These are phyloP conservation scores for Odiellus spinosus DNA, from an alignment of 2,888 invertebrate genomes.

Conservation along the genomic window DNA sequence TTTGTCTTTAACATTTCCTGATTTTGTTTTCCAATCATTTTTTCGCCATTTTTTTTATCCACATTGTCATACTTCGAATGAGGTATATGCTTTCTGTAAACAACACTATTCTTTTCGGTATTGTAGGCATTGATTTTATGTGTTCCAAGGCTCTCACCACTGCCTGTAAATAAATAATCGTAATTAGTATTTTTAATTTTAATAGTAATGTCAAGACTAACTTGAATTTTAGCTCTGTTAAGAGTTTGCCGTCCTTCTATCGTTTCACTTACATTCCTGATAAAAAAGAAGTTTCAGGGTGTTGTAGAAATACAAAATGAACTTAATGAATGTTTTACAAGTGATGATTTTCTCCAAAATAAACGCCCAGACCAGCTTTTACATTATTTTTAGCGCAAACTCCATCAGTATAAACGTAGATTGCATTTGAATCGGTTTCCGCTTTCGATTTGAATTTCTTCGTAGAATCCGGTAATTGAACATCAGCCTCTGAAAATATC, in stretches of 20 bases:
- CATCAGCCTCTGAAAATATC: neutral
- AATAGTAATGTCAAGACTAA: slow-evolving; percentile 2
- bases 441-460: neutral
- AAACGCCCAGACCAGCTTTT: slow-evolving; percentile 80
- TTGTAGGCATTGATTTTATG: slow-evolving; percentile 40
- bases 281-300: neutral
- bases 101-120: slow-evolving; percentile 48
- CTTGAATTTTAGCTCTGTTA: slow-evolving; percentile 91
- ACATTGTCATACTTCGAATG: slow-evolving; percentile 64
- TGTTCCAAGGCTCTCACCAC: slow-evolving; percentile 35
- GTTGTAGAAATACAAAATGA: neutral
- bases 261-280: slow-evolving; percentile 55
- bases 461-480: neutral
- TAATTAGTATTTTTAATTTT: neutral
- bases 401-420: slow-evolving; percentile 76
- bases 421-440: slow-evolving; percentile 21
- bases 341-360: slow-evolving; percentile 60
- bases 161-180: slow-evolving; percentile 25
- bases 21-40: slow-evolving; percentile 62
- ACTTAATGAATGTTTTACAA: slow-evolving; percentile 31
- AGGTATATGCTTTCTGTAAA: slow-evolving; percentile 86
- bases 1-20: slow-evolving; percentile 65
- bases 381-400: slow-evolving; percentile 73
- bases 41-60: slow-evolving; percentile 79
- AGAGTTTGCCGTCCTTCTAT: slow-evolving; percentile 74